These are phyloP conservation scores for Agrotis puta DNA, from an alignment of 2,888 invertebrate species.

Conservation along the genomic window DNA sequence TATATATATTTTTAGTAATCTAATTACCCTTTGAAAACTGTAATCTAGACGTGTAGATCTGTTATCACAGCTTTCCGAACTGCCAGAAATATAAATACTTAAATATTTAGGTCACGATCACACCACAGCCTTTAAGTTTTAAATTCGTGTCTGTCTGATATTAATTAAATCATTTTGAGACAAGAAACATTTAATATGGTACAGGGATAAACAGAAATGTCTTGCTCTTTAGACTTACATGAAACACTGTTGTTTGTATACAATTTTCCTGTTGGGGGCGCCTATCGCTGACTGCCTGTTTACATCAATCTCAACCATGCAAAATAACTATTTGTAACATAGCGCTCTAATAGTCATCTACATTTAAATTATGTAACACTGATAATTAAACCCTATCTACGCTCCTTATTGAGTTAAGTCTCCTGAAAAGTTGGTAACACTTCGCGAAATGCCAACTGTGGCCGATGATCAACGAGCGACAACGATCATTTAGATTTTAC, in stretches of 20 bases:
- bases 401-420: background rate
- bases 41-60: no score
- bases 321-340: background rate
- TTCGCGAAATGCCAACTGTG: conserved; percentile 24
- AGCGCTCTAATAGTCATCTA: background rate
- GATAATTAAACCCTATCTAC: background rate
- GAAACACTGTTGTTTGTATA: no score
- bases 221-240: no score
- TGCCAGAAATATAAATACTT: background rate
- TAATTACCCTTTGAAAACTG: no score
- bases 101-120: no score
- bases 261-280: no score
- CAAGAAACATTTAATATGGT: no score
- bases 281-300: no score
- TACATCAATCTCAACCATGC: no score
- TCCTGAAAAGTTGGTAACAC: conserved; percentile 25
- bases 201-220: no score
- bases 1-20: background rate
- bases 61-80: background rate
- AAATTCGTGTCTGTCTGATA: no score
- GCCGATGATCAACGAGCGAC: conserved; percentile 37
- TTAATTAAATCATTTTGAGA: background rate
- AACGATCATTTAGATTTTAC: conserved; percentile 43
- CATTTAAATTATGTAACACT: background rate
- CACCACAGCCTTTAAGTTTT: no score